Evolutionary conservation across 2,888 invertebrate genomes (phyloP), one percentile per base, ranked within the genome.

Genomic region (Corbicula japonica): DNA sequence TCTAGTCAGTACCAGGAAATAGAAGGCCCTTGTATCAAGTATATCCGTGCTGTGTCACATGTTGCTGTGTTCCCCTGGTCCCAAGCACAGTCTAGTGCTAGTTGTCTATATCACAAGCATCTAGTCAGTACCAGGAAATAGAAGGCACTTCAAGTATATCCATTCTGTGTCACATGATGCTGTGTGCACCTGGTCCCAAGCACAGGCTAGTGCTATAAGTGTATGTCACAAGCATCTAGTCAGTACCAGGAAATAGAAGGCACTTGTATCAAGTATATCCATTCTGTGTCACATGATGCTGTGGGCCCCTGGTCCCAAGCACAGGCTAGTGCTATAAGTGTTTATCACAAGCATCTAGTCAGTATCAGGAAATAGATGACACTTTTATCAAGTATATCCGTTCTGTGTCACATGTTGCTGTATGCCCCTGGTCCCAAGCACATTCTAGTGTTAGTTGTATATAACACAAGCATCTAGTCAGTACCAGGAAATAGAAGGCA

Each of bases 171-270:
- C 18, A 38, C 28, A 15, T n/a, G 61, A 28, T 61, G 61, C 18
- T 44, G 28, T 23, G 23, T 61, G 44, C 61, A 18, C 61, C 61
- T 61, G 26, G 61, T 61, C 61, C 41, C 61, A 61, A 61, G n/a
- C 23, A 61, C 61, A 61, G 61, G 28, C 61, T 61, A 61, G 61
- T 61, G 61, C 61, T 61, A 61, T 41, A 41, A 23, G 61, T 26
- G 44, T 61, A 61, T 18, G 28, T 38, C 35, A 61, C 61, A 61
- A 61, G 61, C 61, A 61, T 44, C 28, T 26, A 61, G 41, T 44
- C 38, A 41, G 41, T 41, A 61, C 61, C 61, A 61, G 26, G 61
- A 61, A 61, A 61, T 61, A 61, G 38, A 30, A 41, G 28, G 44
- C 61, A 61, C 4, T 35, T 2, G n/a, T n/a, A n/a, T n/a, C n/a